phyloP scores from a whole-genome alignment of 2,113 vertebrate species.

The Phoxinus phoxinus region DNA sequence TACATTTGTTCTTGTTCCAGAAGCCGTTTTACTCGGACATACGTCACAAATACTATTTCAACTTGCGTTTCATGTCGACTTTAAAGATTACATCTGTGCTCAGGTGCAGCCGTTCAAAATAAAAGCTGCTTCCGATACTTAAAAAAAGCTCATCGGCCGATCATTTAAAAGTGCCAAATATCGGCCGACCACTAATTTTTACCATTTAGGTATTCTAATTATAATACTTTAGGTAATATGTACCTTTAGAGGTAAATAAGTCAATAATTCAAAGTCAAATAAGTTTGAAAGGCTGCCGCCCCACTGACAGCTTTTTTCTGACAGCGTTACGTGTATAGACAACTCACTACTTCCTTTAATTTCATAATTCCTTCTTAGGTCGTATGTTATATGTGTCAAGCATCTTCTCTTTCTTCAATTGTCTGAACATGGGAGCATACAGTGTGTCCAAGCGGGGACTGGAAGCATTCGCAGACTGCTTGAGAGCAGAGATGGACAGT shows the following conservation, averaged over 20 bases:
- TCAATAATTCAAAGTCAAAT: too few relatives aligned
- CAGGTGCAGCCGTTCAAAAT: too few relatives aligned
- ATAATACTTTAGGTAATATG: neutral
- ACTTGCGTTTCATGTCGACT: too few relatives aligned
- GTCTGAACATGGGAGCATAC: slow-evolving; percentile 79
- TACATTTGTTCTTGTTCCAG: too few relatives aligned
- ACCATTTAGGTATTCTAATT: neutral
- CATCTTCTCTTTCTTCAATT: slow-evolving; percentile 75
- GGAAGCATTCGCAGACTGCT: slow-evolving; percentile 81
- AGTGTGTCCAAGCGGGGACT: slow-evolving; percentile 82
- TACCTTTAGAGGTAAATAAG: slow-evolving; percentile 25
- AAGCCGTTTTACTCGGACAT: too few relatives aligned
- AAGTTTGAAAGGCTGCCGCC: neutral
- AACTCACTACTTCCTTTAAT: neutral
- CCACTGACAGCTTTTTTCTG: neutral
- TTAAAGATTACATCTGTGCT: too few relatives aligned
- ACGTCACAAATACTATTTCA: too few relatives aligned
- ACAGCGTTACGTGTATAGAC: neutral
- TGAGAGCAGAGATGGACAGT: slow-evolving; percentile 81
- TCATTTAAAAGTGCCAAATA: neutral
- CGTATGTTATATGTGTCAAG: slow-evolving; percentile 82
- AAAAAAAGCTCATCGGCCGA: too few relatives aligned
- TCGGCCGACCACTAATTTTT: neutral
- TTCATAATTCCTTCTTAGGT: slow-evolving; percentile 64
- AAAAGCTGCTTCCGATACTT: too few relatives aligned